phyloP scores from a whole-genome alignment of 2,888 invertebrate genomes.

The Aethes cnicana region DNA sequence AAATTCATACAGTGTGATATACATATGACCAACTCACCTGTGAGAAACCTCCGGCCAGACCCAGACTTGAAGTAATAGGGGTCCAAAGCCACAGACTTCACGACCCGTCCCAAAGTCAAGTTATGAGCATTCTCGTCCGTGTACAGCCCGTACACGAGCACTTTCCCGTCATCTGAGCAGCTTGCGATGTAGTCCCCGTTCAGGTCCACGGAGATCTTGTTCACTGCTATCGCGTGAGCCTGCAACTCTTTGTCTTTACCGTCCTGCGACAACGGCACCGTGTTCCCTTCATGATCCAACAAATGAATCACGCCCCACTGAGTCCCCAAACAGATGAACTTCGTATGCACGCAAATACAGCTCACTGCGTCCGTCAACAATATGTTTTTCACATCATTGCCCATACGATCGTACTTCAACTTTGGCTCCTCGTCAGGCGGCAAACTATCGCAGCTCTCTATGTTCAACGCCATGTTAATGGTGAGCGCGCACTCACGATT shows the following conservation, averaged over 20 bases:
- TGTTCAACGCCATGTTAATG: slow-evolving; percentile 63
- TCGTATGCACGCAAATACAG: slow-evolving; percentile 96
- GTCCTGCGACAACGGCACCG: slow-evolving; percentile 78
- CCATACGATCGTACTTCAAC: slow-evolving; percentile 94
- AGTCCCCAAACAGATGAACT: slow-evolving; percentile 96
- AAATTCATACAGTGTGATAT: no score
- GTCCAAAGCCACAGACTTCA: slow-evolving; percentile 93
- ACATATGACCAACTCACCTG: slow-evolving; percentile 76
- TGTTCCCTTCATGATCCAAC: slow-evolving; percentile 95
- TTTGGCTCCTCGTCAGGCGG: slow-evolving; percentile 88
- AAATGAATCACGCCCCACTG: slow-evolving; percentile 95
- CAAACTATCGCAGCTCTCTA: slow-evolving; percentile 70
- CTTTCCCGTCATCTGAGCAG: slow-evolving; percentile 95
- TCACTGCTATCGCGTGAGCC: slow-evolving; percentile 94
- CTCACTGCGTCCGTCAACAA: slow-evolving; percentile 91
- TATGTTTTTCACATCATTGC: slow-evolving; percentile 93
- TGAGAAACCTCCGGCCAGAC: slow-evolving; percentile 91
- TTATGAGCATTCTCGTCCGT: slow-evolving; percentile 90
- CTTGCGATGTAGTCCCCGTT: slow-evolving; percentile 97
- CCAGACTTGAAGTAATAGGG: slow-evolving; percentile 89
- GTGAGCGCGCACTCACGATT: not conserved
- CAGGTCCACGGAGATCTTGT: slow-evolving; percentile 95
- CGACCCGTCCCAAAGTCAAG: slow-evolving; percentile 89
- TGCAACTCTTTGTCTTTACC: slow-evolving; percentile 87
- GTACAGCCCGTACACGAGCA: slow-evolving; percentile 93